phyloP scores from a whole-genome alignment of 2,113 vertebrate genomes.

The Balaenoptera acutorostrata region DNA sequence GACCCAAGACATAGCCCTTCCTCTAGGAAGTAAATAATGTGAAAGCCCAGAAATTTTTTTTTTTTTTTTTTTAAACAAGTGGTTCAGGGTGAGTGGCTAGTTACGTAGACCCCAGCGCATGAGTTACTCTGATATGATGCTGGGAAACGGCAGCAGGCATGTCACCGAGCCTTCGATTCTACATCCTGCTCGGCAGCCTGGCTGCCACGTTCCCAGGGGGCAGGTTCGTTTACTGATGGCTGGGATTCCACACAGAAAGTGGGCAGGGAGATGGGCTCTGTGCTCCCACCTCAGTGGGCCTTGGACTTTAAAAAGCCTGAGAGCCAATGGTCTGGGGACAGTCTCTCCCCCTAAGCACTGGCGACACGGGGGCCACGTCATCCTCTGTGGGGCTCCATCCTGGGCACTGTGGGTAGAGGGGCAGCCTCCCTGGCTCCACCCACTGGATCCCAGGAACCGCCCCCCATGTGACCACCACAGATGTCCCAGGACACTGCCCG shows the following conservation, averaged over 20 bases:
- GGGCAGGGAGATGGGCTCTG: not conserved
- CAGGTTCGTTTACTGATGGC: not conserved
- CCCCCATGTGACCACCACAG: not conserved
- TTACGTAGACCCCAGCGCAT: not conserved
- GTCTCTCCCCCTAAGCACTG: not conserved
- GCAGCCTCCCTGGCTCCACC: not conserved
- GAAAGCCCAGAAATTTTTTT: not conserved
- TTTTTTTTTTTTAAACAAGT: rapidly evolving
- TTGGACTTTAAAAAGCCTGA: not conserved
- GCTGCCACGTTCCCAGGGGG: rapidly evolving
- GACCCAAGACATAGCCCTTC: not conserved
- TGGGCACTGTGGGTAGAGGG: rapidly evolving
- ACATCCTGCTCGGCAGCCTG: rapidly evolving
- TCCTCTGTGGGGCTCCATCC: rapidly evolving
- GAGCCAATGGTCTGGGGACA: too few relatives aligned
- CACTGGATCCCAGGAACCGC: not conserved
- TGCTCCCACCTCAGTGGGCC: too few relatives aligned
- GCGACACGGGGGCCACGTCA: rapidly evolving
- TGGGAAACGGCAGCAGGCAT: rapidly evolving
- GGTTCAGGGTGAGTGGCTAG: not conserved
- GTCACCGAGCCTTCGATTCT: rapidly evolving
- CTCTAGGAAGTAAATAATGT: not conserved
- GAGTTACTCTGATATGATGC: not conserved
- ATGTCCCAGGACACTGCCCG: not conserved
- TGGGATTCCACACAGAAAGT: not conserved